A percentile compares a stretch with the other conserved stretches of the same genome.
phyloP scores from a whole-genome alignment of 2,797 vertebrate species.

The Cephalopachus bancanus region DNA sequence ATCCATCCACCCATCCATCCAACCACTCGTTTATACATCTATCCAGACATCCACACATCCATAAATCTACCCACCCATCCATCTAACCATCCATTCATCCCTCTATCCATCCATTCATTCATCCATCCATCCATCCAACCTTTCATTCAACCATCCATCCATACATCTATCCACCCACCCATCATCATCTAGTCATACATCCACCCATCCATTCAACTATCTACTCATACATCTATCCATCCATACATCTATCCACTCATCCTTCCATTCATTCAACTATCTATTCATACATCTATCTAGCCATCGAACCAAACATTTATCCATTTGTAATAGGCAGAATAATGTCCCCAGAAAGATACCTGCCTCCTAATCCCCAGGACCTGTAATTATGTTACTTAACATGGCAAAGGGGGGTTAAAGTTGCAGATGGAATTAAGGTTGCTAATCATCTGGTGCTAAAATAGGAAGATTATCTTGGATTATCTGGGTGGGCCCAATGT shows the following conservation, averaged over 20 bases:
- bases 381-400: conserved; percentile 33
- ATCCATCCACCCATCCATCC: background rate
- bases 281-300: background rate
- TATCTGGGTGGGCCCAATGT: background rate
- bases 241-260: background rate
- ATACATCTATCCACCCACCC: no score
- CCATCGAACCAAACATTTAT: background rate
- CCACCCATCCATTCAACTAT: background rate
- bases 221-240: background rate
- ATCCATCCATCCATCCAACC: background rate
- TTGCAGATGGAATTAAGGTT: conserved; percentile 13
- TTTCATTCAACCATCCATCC: background rate
- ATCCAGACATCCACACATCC: background rate
- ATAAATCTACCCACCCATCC: no score
- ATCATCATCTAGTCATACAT: background rate
- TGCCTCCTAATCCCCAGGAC: background rate
- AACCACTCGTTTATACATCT: background rate
- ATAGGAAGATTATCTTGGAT: conserved; percentile 32
- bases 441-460: conserved; percentile 28
- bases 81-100: no score
- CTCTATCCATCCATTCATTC: background rate
- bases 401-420: conserved; percentile 29
- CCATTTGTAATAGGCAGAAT: background rate
- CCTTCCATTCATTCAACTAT: background rate
- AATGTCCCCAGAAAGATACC: background rate